phyloP scores from a whole-genome alignment of 2,113 vertebrate species.

The Vombatus ursinus region DNA sequence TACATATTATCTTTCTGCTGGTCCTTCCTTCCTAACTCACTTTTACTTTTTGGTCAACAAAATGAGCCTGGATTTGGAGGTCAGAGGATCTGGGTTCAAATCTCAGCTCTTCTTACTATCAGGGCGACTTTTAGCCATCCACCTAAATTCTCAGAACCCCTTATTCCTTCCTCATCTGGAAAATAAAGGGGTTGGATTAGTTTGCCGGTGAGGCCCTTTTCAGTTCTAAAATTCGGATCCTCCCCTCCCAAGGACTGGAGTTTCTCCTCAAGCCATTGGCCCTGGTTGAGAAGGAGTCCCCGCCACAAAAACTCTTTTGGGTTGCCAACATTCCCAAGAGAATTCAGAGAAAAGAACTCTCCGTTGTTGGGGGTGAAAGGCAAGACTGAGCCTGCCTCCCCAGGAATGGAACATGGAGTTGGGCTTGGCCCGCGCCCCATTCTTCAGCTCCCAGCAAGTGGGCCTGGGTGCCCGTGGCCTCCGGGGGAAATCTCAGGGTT shows the following conservation, averaged over 20 bases:
- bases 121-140: not conserved
- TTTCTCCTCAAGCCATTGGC: slow-evolving; percentile 3
- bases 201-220: not conserved
- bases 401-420: not conserved
- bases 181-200: not conserved
- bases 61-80: not conserved
- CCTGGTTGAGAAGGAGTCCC: not conserved
- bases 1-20: not conserved
- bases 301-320: not conserved
- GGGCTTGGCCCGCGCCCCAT: not conserved
- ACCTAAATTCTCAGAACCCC: not conserved
- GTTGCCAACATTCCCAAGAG: slow-evolving; percentile 4
- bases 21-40: not conserved
- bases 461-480: not conserved
- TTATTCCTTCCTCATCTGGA: not conserved
- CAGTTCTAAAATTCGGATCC: not conserved
- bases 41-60: not conserved
- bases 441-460: not conserved
- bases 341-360: slow-evolving; percentile 11
- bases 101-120: not conserved
- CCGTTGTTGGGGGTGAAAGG: not conserved
- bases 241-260: not conserved
- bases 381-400: slow-evolving; percentile 64
- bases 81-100: not conserved
- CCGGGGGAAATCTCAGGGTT: slow-evolving; percentile 10